Conservation (phyloP, 1,140 invertebrate species). For the Drosophila rufa region DNA sequence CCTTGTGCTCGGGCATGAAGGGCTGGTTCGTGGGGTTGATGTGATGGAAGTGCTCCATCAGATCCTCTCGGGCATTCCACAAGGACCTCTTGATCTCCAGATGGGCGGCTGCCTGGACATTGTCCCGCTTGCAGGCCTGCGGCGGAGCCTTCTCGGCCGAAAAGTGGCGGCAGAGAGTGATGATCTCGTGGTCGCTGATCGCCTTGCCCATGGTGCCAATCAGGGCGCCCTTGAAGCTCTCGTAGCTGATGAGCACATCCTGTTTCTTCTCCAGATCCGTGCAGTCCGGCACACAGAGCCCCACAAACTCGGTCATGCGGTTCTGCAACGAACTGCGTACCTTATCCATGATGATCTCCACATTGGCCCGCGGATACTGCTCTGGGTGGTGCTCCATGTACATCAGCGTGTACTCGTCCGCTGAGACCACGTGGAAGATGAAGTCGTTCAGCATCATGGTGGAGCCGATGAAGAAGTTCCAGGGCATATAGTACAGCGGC, state of each 20-base stretch:
- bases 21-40: conserved; percentile 87
- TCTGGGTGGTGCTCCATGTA: conserved; percentile 94
- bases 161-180: conserved; percentile 90
- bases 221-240: conserved; percentile 87
- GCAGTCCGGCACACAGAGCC: conserved; percentile 50
- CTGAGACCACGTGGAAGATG: conserved; percentile 90
- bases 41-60: conserved; percentile 89
- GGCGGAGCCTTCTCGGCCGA: conserved; percentile 84
- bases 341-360: conserved; percentile 89
- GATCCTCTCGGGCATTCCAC: conserved; percentile 89
- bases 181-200: conserved; percentile 92
- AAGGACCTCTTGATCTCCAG: conserved; percentile 88
- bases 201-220: conserved; percentile 87
- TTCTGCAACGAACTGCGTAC: conserved; percentile 87
- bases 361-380: conserved; percentile 90
- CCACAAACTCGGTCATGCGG: conserved; percentile 55
- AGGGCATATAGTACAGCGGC: conserved; percentile 90
- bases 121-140: conserved; percentile 77
- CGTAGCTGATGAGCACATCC: conserved; percentile 75
- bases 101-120: conserved; percentile 87
- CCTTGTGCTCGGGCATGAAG: conserved; percentile 86
- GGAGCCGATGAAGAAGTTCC: conserved; percentile 93
- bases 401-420: conserved; percentile 93
- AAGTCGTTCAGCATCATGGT: conserved; percentile 91
- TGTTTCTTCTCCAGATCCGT: conserved; percentile 50